Evolutionary conservation across 2,888 invertebrate species (phyloP).

Genomic region (Hirtodrosophila trivittata): DNA sequence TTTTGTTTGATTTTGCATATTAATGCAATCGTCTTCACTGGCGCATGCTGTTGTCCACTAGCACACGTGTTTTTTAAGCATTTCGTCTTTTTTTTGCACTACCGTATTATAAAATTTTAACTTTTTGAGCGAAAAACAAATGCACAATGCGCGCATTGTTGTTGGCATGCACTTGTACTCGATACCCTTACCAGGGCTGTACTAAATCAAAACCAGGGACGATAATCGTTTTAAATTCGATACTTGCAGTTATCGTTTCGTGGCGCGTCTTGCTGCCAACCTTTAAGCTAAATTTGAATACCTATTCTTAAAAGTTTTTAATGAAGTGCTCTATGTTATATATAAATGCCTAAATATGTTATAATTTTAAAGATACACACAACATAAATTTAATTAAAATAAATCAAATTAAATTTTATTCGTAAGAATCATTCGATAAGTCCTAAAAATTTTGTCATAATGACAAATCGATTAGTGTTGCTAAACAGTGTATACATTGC

Average conservation of each 20-base stretch:
- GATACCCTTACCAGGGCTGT: constrained; percentile 39
- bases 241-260: not conserved
- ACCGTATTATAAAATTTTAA: constrained; percentile 13
- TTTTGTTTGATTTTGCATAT: constrained; percentile 40
- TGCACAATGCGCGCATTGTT: constrained; percentile 65
- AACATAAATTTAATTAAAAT: too few species aligned
- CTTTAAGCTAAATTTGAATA: too few species aligned
- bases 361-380: too few species aligned
- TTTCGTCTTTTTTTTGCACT: constrained; percentile 6
- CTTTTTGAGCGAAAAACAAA: constrained; percentile 52
- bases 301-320: too few species aligned
- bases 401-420: too few species aligned
- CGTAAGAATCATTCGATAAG: not conserved
- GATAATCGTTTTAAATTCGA: not conserved
- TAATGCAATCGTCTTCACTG: constrained; percentile 9
- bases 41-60: constrained; percentile 2
- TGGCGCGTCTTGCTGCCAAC: too few species aligned
- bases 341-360: too few species aligned
- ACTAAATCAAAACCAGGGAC: constrained; percentile 5
- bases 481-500: constrained; percentile 19
- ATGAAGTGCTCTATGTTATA: too few species aligned
- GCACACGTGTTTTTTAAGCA: not conserved
- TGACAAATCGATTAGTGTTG: too few species aligned
- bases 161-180: constrained; percentile 68
- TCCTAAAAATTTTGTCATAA: too few species aligned